phyloP scores from a whole-genome alignment of 2,113 vertebrate species.

The Motacilla alba region DNA sequence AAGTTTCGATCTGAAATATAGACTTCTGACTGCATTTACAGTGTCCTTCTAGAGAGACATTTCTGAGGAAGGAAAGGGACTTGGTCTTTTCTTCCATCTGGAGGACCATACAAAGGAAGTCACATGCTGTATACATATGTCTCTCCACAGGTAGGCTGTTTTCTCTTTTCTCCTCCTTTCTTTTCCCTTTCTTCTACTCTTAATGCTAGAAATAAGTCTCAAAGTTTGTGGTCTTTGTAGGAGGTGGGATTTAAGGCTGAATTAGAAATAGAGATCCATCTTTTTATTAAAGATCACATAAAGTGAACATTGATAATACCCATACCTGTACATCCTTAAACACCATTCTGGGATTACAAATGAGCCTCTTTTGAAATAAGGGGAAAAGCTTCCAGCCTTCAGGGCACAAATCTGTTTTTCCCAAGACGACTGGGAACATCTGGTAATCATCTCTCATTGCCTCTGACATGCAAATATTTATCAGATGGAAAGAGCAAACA shows the following conservation, averaged over 20 bases:
- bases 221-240: neutral
- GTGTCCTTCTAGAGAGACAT: neutral
- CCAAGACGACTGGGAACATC: neutral
- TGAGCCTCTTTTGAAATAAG: neutral
- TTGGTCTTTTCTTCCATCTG: neutral
- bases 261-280: neutral
- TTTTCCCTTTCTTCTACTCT: neutral
- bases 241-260: neutral
- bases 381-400: neutral
- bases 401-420: neutral
- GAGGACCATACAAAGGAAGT: neutral
- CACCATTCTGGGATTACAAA: neutral
- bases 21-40: neutral
- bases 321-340: neutral
- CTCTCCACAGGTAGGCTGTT: neutral
- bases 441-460: neutral
- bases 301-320: neutral
- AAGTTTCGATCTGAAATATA: neutral
- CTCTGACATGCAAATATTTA: neutral
- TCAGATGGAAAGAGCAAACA: neutral
- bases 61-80: neutral
- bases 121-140: neutral
- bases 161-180: neutral
- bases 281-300: neutral
- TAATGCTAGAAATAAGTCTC: neutral